Base-by-base conservation (phyloP, 2,888 invertebrate genomes). In the Drosophila testacea region DNA sequence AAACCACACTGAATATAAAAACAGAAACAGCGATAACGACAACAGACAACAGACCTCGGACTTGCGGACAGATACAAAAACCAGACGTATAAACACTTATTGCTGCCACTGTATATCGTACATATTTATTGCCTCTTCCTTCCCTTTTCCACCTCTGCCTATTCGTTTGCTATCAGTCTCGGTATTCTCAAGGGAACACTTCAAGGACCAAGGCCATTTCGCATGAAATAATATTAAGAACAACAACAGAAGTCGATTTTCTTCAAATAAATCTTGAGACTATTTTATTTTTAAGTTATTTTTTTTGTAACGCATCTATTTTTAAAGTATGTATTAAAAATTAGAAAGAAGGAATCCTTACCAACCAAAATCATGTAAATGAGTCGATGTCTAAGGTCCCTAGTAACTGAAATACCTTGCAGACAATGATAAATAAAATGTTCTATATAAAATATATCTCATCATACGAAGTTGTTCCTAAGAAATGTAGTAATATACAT, bases 1-100 rank as follows among this genome's bases (percentile, higher is more conserved):
- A 11, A 39, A 36, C 4, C 44, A 52, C 48, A 62, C 41, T 54
- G 13, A 69, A 73, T 56, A 72, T 59, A 68, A 62, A 62, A 73
- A 60, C 70, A 68, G 30, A 55, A 54, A 39, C 54, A 56, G 13
- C 28, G 62, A 55, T 39, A 63, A 47, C 47, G 55, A 54, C 32
- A 47, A 52, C 39, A 59, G 59, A 44, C 30, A 32, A 2, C 7
- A 6, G 32, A 42, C 50, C 7, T 1, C 36, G 38, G 11, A 32
- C 42, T 10, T 11, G 27, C 27, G 10, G 30, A 56, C 34, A 42
- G 48, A 36, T 38, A 50, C 57, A 59, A 44, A 59, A 44, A 61
- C 39, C 63, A 64, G 52, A 62, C 56, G 47, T 48, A 59, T 48
- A 50, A 54, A 66, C 52, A 66, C 46, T 66, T 66, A 60, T 66